These are phyloP conservation scores for Heliconius aoede DNA, from an alignment of 2,888 invertebrate genomes.

Conservation along the genomic window DNA sequence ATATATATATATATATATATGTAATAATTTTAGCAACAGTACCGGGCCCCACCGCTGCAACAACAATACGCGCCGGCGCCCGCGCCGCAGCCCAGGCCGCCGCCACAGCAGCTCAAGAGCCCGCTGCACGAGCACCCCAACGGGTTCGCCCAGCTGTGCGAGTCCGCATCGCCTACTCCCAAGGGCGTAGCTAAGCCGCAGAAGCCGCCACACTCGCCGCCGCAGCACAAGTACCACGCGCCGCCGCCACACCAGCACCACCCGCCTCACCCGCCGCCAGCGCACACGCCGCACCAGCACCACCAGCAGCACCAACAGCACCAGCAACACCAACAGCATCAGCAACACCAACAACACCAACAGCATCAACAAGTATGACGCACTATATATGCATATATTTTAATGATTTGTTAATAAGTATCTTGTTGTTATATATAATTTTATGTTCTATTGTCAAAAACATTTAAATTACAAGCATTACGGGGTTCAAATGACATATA, in stretches of 20 bases:
- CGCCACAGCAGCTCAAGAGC: constrained; percentile 81
- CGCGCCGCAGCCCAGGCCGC: constrained; percentile 66
- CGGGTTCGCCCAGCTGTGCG: constrained; percentile 84
- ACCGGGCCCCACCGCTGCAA: constrained; percentile 76
- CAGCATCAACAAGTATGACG: constrained; percentile 55
- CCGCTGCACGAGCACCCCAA: constrained; percentile 82
- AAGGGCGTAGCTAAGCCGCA: constrained; percentile 69
- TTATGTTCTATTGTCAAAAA: neutral
- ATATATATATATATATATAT: too few species aligned
- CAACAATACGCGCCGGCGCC: constrained; percentile 78
- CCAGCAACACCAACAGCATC: constrained; percentile 56
- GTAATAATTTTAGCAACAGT: constrained; percentile 61
- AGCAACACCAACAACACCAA: constrained; percentile 55
- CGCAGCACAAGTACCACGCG: constrained; percentile 80
- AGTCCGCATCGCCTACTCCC: constrained; percentile 83
- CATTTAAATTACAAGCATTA: neutral
- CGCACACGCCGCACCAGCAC: constrained; percentile 65
- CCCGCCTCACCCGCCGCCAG: constrained; percentile 67
- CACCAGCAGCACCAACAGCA: constrained; percentile 56
- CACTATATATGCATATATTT: neutral
- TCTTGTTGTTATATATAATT: neutral
- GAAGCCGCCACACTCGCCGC: constrained; percentile 78
- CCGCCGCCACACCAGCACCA: constrained; percentile 66
- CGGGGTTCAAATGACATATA: neutral
- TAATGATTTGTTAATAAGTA: too few species aligned